Evolutionary conservation across 1,140 invertebrate species (phyloP), one percentile per base, ranked within the genome.

Genomic region (Bombus ignitus): DNA sequence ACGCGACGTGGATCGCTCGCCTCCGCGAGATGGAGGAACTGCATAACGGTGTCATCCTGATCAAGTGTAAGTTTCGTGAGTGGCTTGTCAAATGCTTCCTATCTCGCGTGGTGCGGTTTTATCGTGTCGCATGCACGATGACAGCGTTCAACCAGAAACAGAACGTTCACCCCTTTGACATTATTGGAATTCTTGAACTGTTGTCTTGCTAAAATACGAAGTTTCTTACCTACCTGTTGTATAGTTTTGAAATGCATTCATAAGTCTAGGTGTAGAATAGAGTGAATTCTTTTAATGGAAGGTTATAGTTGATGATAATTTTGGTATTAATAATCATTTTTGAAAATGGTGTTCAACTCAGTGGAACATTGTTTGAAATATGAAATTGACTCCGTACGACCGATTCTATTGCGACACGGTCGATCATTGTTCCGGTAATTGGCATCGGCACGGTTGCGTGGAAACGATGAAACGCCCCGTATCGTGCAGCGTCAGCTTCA

Each of bases 11-110:
- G 57, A 89, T 88, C 83, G 72, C 59, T 83, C 80, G 82, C 79
- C 89, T 87, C 87, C 87, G 82, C 90, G 88, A 87, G 85, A 95
- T 95, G 95, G 95, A 95, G 85, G 94, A 94, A 87, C 90, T 93
- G 90, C 94, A 95, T 79, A 95, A 95, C 88, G 95, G 95, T 78
- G 95, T 95, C 90, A 93, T 95, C 70, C 92, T 95, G 74, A 95
- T 95, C 80, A 95, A 95, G 88, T 95, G 95, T 95, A 92, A 95
- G 95, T 95, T 83, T 44, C 9, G 42, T n/a, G 57, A 22, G 80
- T 57, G n/a, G 47, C 32, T 57, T 76, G 73, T 76, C 73, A 77
- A 66, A 72, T 32, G 35, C 12, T 32, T 35, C 5, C 0, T 35
- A 28, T 18, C 35, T 32, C 53, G 28, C n/a, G 72, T 57, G 15